Evolutionary conservation across 2,888 invertebrate genomes (phyloP), one percentile per base, ranked within the genome.

Genomic region (Calliphora vomitoria): DNA sequence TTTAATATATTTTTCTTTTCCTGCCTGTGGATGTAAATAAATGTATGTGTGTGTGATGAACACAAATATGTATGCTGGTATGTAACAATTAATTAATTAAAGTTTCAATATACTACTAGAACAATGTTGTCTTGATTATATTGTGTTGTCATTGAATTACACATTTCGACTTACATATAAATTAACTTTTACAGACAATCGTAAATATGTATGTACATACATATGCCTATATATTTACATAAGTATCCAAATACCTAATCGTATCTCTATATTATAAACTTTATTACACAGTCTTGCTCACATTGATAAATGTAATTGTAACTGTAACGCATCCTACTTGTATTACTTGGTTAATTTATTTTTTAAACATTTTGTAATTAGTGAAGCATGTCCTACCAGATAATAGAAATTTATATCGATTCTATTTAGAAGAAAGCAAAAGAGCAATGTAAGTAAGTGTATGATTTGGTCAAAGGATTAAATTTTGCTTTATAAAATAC

Each of bases 51-150:
- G 13, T 64, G 3, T 47, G 50, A 13, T 38, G 8, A 58, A 47
- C 13, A 68, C 18, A 38, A 18, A 41, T 66, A 66, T 66, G 38
- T 78, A n/a, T 53, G 44, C 66, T 68, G 31, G 11, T 76, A 25
- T 58, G 55, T 55, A 15, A 44, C 50, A 79, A 68, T 84, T 74
- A 84, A 82, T 76, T 76, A 83, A 79, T 50, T 80, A 47, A 44
- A 74, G 50, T 85, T 81, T 85, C 74, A 80, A 66, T 74, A 68
- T 74, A 66, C 60, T 15, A 64, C 20, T 80, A 55, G n/a, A 79
- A 69, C 68, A 79, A 80, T 60, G 60, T 74, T 74, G 58, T 74
- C 79, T 79, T 80, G 68, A 80, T 80, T 85, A 62, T 62, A 38
- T 68, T 68, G n/a, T 47, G 47, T 80, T 85, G 74, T 60, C 47